Evolutionary conservation across 2,113 vertebrate genomes (phyloP).

Genomic region (Hepsetus odoe): DNA sequence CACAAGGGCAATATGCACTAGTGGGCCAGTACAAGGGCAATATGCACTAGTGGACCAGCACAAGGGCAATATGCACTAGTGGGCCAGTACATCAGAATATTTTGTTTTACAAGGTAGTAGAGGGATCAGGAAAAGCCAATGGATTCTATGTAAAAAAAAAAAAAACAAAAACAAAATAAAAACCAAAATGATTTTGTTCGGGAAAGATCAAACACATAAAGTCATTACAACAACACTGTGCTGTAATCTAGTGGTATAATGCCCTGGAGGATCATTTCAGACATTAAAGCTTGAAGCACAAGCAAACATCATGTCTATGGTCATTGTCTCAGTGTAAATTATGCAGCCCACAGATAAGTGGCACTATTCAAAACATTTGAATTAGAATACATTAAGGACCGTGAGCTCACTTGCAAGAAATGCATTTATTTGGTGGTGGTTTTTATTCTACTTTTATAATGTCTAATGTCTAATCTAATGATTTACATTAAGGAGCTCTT

Average conservation of each 20-base stretch:
- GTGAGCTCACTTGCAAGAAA: not conserved
- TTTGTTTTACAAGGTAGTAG: constrained; percentile 56
- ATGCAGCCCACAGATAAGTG: constrained; percentile 10
- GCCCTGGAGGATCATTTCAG: not conserved
- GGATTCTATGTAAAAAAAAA: not conserved
- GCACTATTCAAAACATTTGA: not conserved
- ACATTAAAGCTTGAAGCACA: constrained; percentile 27
- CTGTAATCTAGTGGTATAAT: not conserved
- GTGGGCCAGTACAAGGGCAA: constrained; percentile 15
- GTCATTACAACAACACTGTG: not conserved
- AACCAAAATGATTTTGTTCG: not conserved
- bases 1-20: constrained; percentile 17
- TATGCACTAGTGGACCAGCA: constrained; percentile 14
- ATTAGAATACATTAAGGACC: constrained; percentile 7
- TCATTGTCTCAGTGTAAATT: constrained; percentile 25
- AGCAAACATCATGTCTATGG: constrained; percentile 28
- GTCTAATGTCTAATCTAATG: not conserved
- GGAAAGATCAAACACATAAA: not conserved
- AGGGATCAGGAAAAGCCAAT: constrained; percentile 38
- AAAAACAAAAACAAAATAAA: too few species aligned
- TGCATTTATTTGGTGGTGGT: not conserved
- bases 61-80: constrained; percentile 14
- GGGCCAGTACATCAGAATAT: constrained; percentile 28
- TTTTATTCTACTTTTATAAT: not conserved
- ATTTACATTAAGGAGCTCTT: not conserved